These are phyloP conservation scores for Saimiri boliviensis DNA, from an alignment of 2,113 vertebrate species.

Conservation along the genomic window DNA sequence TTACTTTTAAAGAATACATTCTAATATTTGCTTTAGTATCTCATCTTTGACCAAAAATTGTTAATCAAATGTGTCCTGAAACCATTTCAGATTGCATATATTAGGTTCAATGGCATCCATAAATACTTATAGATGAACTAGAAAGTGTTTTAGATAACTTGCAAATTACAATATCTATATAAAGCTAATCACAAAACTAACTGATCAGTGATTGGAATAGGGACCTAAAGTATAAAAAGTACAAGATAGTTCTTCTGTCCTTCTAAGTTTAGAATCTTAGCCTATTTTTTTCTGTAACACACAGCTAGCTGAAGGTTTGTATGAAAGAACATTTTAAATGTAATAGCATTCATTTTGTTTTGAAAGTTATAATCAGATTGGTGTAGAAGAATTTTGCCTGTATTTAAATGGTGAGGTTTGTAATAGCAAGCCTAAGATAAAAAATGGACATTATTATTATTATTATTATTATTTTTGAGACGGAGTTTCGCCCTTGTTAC, in stretches of 20 bases:
- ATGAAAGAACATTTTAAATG: background rate
- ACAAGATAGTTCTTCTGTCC: background rate
- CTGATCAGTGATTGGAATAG: background rate
- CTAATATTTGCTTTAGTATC: background rate
- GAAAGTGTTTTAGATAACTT: background rate
- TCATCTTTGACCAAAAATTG: background rate
- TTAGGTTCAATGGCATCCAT: background rate
- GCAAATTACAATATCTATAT: background rate
- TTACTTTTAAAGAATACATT: background rate
- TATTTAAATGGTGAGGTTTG: background rate
- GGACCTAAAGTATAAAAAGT: background rate
- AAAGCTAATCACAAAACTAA: slow-evolving; percentile 9
- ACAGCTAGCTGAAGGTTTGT: background rate
- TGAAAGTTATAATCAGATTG: background rate
- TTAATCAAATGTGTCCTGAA: background rate
- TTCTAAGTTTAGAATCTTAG: background rate
- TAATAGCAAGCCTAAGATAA: background rate
- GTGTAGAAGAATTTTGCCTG: background rate
- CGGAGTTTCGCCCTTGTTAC: no score
- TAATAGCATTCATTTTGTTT: background rate
- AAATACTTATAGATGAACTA: background rate
- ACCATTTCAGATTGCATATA: background rate
- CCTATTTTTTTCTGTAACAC: background rate
- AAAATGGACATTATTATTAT: background rate
- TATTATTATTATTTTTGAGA: no score